A percentile compares a stretch with the other conserved stretches of the same genome.
Evolutionary conservation across 2,113 vertebrate genomes (phyloP).

Genomic region (Dipodomys merriami): DNA sequence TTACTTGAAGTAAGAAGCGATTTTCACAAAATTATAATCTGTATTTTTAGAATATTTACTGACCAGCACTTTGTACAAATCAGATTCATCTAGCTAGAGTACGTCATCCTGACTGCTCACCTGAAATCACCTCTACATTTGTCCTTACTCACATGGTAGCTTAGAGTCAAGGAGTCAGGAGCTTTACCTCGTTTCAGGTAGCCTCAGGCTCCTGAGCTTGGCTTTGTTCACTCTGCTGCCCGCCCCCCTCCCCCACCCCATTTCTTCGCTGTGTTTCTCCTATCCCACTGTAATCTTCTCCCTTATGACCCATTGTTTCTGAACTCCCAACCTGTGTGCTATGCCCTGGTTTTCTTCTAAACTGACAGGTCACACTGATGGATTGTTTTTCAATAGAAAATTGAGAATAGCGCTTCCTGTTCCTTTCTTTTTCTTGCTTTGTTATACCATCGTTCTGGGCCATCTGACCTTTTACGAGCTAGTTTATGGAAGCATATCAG

Average conservation of each 20-base stretch:
- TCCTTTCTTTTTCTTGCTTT: too few relatives aligned
- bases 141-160: not conserved
- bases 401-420: not conserved
- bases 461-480: not conserved
- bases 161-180: not conserved
- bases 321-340: not conserved
- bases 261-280: not conserved
- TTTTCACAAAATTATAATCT: not conserved
- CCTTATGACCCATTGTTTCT: not conserved
- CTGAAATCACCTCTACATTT: not conserved
- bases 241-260: accelerated
- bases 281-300: not conserved
- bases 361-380: too few relatives aligned
- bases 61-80: not conserved
- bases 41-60: not conserved
- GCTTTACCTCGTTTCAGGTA: not conserved
- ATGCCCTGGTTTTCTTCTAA: not conserved
- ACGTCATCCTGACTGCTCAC: too few relatives aligned
- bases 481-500: accelerated
- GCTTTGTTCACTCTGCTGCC: too few relatives aligned
- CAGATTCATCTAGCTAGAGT: not conserved
- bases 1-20: too few relatives aligned
- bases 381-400: not conserved
- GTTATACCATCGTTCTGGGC: accelerated
- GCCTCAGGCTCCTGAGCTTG: not conserved